A percentile compares a stretch with the other conserved stretches of the same genome.
Evolutionary conservation across 2,888 invertebrate genomes (phyloP).

Genomic region (Drosophila ezoana): DNA sequence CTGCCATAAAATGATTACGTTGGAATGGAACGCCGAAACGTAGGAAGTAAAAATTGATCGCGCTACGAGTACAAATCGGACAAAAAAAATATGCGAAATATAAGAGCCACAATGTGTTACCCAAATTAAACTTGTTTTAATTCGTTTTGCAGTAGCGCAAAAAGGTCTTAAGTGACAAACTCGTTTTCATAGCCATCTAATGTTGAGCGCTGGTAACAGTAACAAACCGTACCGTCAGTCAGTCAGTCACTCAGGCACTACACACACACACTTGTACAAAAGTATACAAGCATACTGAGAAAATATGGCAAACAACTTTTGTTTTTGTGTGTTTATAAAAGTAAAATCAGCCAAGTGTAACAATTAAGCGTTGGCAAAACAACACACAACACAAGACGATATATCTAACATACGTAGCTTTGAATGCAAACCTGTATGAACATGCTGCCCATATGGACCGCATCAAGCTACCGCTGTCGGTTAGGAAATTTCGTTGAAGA

Average conservation of each 20-base stretch:
- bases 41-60: conserved; percentile 62
- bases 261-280: conserved; percentile 16
- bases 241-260: conserved; percentile 40
- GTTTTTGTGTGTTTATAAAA: conserved; percentile 74
- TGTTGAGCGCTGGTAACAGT: conserved; percentile 48
- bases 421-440: conserved; percentile 50
- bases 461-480: conserved; percentile 26
- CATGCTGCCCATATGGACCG: conserved; percentile 67
- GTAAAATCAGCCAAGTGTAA: conserved; percentile 81
- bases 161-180: conserved; percentile 76
- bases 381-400: conserved; percentile 41
- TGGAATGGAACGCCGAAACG: conserved; percentile 47
- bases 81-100: conserved; percentile 20
- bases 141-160: conserved; percentile 71
- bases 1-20: conserved; percentile 47
- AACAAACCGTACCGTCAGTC: conserved; percentile 37
- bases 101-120: conserved; percentile 46
- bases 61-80: conserved; percentile 9
- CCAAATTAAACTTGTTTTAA: conserved; percentile 68
- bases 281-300: conserved; percentile 40
- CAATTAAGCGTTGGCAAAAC: conserved; percentile 74
- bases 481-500: conserved; percentile 71
- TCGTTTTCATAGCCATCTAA: conserved; percentile 66
- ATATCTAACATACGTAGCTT: conserved; percentile 1
- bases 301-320: conserved; percentile 78